Conservation (phyloP, 2,888 invertebrate genomes). For the Cotesia congregata region DNA sequence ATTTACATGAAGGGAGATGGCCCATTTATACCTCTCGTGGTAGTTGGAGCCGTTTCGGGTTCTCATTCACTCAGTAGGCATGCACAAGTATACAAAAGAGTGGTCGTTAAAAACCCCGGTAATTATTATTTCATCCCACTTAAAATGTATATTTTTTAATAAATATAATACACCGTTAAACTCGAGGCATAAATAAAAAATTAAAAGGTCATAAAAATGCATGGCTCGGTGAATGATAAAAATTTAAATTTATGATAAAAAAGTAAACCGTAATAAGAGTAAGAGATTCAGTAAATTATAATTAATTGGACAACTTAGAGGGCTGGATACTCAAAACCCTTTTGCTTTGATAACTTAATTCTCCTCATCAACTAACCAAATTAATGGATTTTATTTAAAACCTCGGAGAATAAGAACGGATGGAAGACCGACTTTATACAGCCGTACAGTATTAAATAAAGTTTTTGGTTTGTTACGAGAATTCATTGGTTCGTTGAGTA, state of each 20-base stretch:
- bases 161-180: constrained; percentile 9
- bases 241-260: constrained; percentile 7
- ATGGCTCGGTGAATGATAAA: not conserved
- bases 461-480: not conserved
- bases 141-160: not conserved
- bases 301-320: constrained; percentile 58
- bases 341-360: constrained; percentile 1
- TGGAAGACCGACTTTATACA: not conserved
- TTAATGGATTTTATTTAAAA: constrained; percentile 28
- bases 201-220: not conserved
- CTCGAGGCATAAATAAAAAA: not conserved
- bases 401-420: not conserved
- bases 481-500: not conserved
- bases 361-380: constrained; percentile 28
- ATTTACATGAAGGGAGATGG: constrained; percentile 49
- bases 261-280: not conserved
- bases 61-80: not conserved
- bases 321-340: constrained; percentile 27
- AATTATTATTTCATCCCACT: constrained; percentile 2
- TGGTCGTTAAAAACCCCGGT: constrained; percentile 13
- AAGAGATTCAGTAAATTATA: constrained; percentile 58
- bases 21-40: constrained; percentile 54
- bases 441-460: not conserved
- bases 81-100: not conserved
- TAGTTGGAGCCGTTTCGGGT: constrained; percentile 31